A percentile compares a stretch with the other conserved stretches of the same genome.
These are phyloP conservation scores for Sycophila texana DNA, from an alignment of 2,888 invertebrate species.

Conservation along the genomic window DNA sequence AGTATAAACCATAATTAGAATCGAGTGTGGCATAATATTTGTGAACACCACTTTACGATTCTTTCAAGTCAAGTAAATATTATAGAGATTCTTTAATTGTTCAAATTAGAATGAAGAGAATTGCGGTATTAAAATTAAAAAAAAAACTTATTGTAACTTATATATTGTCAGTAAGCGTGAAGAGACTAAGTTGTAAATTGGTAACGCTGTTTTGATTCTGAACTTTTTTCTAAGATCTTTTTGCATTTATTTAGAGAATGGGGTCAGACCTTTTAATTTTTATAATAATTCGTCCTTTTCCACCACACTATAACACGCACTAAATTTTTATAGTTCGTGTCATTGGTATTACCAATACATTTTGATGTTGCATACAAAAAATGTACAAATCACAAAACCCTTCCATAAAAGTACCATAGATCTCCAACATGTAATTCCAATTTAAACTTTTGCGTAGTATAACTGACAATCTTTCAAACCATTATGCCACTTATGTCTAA, in stretches of 20 bases:
- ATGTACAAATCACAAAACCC: constrained; percentile 35
- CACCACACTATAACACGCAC: constrained; percentile 17
- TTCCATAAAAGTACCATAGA: constrained; percentile 33
- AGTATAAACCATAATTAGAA: constrained; percentile 49
- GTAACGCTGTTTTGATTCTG: constrained; percentile 11
- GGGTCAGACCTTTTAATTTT: constrained; percentile 13
- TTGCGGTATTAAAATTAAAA: constrained; percentile 14
- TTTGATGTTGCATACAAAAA: constrained; percentile 28
- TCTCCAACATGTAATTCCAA: constrained; percentile 35
- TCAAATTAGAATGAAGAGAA: constrained; percentile 19
- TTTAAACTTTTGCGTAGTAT: constrained; percentile 17
- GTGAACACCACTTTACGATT: constrained; percentile 44
- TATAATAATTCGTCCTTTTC: constrained; percentile 18
- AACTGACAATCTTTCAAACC: constrained; percentile 27
- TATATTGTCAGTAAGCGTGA: constrained; percentile 32
- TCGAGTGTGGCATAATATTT: constrained; percentile 54
- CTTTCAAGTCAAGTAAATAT: constrained; percentile 40
- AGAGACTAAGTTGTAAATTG: constrained; percentile 14
- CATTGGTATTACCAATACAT: constrained; percentile 23
- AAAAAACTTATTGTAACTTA: constrained; percentile 28
- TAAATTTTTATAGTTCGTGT: constrained; percentile 48
- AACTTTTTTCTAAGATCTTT: constrained; percentile 29
- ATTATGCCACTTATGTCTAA: constrained; percentile 38
- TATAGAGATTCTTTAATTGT: constrained; percentile 42
- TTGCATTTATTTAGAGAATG: constrained; percentile 36